Conservation (phyloP, 1,140 invertebrate species). For the Acarapis woodi region DNA sequence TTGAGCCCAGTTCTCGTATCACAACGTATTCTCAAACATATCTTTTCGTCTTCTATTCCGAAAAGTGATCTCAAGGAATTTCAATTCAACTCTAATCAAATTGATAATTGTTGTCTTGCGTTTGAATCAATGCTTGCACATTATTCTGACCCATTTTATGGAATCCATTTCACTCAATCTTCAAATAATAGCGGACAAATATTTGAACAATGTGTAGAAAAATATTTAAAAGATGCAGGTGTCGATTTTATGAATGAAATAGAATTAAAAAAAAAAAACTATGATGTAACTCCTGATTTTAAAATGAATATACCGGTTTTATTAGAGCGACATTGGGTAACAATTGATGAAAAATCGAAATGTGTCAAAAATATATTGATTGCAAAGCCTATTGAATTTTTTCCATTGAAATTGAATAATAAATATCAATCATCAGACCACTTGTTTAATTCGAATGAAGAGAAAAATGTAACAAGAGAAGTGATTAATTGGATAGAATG, state of each 20-base stretch:
- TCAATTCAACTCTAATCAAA: not conserved
- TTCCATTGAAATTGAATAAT: too few species aligned
- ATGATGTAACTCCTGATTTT: constrained; percentile 8
- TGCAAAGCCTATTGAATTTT: too few species aligned
- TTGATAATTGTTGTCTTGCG: constrained; percentile 1
- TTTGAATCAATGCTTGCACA: constrained; percentile 4
- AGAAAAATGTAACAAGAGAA: not conserved
- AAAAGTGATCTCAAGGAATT: too few species aligned
- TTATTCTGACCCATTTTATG: constrained; percentile 3
- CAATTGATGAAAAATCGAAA: too few species aligned
- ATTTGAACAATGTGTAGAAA: constrained; percentile 1
- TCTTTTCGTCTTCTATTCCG: too few species aligned
- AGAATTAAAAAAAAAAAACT: not conserved
- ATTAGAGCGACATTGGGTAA: too few species aligned
- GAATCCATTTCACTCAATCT: constrained; percentile 1
- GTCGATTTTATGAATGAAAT: constrained; percentile 2
- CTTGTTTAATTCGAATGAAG: not conserved
- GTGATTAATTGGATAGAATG: constrained; percentile 8
- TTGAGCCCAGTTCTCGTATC: too few species aligned
- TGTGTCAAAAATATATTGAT: too few species aligned
- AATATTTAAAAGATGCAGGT: not conserved
- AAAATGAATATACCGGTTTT: constrained; percentile 6
- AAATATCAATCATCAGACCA: too few species aligned
- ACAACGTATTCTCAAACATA: too few species aligned
- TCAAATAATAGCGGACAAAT: constrained; percentile 1